Evolutionary conservation across 2,113 vertebrate genomes (phyloP).

Genomic region (Sorex araneus): DNA sequence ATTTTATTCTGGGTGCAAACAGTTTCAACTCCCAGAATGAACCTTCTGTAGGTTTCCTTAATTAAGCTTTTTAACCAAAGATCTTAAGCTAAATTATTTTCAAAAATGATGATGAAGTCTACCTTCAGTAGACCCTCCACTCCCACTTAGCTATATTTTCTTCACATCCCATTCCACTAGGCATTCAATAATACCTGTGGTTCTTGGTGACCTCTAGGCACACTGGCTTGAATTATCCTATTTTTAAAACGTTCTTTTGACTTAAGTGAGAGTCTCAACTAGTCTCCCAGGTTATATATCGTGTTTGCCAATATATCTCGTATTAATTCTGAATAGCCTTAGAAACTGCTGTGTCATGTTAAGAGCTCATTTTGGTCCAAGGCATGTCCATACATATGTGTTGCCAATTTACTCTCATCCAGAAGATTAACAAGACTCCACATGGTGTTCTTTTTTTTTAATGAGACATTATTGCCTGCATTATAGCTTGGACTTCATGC

Average conservation of each 20-base stretch:
- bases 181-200: not conserved
- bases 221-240: constrained; percentile 31
- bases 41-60: constrained; percentile 7
- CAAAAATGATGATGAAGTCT: constrained; percentile 3
- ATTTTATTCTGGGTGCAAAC: constrained; percentile 69
- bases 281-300: not conserved
- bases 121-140: not conserved
- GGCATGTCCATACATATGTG: constrained; percentile 55
- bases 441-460: constrained; percentile 81
- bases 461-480: constrained; percentile 72
- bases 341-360: constrained; percentile 77
- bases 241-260: constrained; percentile 49
- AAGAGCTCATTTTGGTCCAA: constrained; percentile 74
- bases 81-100: constrained; percentile 44
- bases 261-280: not conserved
- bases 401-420: constrained; percentile 81
- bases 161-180: not conserved
- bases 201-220: not conserved
- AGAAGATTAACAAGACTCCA: constrained; percentile 82
- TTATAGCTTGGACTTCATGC: constrained; percentile 67
- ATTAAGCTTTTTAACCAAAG: constrained; percentile 34
- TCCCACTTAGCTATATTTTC: not conserved
- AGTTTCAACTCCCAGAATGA: constrained; percentile 16
- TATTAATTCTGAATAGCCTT: constrained; percentile 61
- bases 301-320: constrained; percentile 14